A percentile compares a stretch with the other conserved stretches of the same genome.
Evolutionary conservation across 2,113 vertebrate genomes (phyloP).

Genomic region (Pycnonotus jocosus): DNA sequence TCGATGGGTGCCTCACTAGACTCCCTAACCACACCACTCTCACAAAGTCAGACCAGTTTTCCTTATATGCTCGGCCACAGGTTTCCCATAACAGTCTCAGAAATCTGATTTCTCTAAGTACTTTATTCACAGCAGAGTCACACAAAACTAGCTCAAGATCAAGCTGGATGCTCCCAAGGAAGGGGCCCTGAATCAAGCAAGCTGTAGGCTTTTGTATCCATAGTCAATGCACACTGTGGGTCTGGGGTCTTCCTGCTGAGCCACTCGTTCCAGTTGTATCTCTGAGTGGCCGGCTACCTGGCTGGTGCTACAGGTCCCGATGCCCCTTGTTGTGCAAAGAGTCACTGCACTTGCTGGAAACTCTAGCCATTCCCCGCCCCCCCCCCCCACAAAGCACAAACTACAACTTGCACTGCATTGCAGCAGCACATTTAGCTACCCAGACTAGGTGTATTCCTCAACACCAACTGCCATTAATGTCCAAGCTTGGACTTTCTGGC

Average conservation of each 20-base stretch:
- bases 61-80: background rate
- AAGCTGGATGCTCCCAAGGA: background rate
- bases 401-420: background rate
- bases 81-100: background rate
- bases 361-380: background rate
- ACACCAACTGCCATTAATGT: background rate
- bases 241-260: background rate
- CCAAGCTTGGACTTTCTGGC: background rate
- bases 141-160: background rate
- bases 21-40: background rate
- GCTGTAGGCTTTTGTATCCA: fast-evolving
- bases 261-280: fast-evolving
- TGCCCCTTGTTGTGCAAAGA: background rate
- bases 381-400: background rate
- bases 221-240: background rate
- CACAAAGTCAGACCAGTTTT: background rate
- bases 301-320: background rate
- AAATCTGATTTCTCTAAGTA: background rate
- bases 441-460: background rate
- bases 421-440: fast-evolving
- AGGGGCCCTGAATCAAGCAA: background rate
- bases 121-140: background rate
- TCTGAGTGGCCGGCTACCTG: background rate
- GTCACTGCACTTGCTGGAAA: background rate
- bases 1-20: background rate